Conservation (phyloP, 1,140 invertebrate genomes). For the Radopholus similis region DNA sequence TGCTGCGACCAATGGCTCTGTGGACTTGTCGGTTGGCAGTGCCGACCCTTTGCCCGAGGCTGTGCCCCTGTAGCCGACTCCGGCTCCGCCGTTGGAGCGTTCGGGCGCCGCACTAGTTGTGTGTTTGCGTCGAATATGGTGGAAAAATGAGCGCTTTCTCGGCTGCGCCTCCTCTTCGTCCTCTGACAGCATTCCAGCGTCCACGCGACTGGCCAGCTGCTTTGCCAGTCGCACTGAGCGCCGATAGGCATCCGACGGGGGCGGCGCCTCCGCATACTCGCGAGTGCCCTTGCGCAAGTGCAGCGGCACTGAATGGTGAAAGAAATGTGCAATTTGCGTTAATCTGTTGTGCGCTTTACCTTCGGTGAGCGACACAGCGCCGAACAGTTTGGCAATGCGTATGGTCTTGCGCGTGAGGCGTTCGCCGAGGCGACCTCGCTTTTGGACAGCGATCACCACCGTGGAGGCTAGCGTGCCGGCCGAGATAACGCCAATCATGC, state of each 20-base stretch:
- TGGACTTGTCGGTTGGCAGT: slow-evolving; percentile 19
- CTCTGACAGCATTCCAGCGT: neutral
- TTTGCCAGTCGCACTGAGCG: slow-evolving; percentile 1
- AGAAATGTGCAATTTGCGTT: neutral
- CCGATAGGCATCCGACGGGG: slow-evolving; percentile 17
- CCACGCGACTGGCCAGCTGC: neutral
- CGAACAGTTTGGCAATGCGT: slow-evolving; percentile 41
- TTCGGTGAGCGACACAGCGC: slow-evolving; percentile 48
- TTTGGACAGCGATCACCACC: slow-evolving; percentile 57
- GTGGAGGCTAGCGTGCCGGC: slow-evolving; percentile 54
- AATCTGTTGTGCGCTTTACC: neutral
- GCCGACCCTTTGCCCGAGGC: neutral
- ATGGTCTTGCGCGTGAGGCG: slow-evolving; percentile 42
- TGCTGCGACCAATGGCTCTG: slow-evolving; percentile 5
- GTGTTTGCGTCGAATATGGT: neutral
- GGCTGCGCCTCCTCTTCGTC: neutral
- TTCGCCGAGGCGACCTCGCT: slow-evolving; percentile 51
- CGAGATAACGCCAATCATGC: slow-evolving; percentile 57
- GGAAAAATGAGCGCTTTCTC: neutral
- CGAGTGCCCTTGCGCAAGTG: slow-evolving; percentile 51
- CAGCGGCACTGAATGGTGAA: slow-evolving; percentile 30
- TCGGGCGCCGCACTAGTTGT: neutral
- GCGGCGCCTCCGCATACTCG: slow-evolving; percentile 40
- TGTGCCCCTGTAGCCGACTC: neutral
- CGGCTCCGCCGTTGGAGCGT: neutral